These are phyloP conservation scores for Smithornis capensis DNA, from an alignment of 2,113 vertebrate genomes.

Conservation along the genomic window DNA sequence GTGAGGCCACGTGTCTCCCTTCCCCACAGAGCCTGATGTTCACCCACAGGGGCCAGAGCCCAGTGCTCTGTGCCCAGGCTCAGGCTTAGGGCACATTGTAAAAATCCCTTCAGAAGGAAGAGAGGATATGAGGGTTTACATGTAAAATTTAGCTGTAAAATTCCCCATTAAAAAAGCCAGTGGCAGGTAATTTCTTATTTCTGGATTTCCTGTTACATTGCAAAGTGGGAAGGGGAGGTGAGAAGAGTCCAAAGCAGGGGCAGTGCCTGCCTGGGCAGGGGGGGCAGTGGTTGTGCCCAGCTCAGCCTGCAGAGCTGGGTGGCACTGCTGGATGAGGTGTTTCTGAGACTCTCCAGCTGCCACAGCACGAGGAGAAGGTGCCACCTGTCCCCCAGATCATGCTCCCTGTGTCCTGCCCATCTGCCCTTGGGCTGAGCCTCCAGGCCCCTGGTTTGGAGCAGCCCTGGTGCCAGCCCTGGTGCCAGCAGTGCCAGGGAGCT, in stretches of 20 bases:
- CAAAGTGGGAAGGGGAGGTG: neutral
- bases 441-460: neutral
- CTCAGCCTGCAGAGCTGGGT: neutral
- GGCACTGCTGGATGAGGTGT: neutral
- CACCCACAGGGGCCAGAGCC: neutral
- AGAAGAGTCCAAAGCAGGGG: too few species aligned
- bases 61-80: neutral
- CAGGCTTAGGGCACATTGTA: neutral
- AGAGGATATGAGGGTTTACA: neutral
- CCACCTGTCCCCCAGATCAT: accelerated
- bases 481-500: neutral
- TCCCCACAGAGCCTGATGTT: accelerated
- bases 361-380: neutral
- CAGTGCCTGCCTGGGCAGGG: too few species aligned
- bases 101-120: neutral
- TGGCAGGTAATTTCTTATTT: neutral
- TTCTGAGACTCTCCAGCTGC: neutral
- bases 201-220: neutral
- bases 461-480: too few species aligned
- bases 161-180: neutral
- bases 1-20: accelerated
- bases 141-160: neutral
- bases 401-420: accelerated
- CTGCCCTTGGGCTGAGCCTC: neutral
- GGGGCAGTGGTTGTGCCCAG: accelerated